Evolutionary conservation across 2,888 invertebrate species (phyloP), one percentile per base, ranked within the genome.

Genomic region (Pollenia angustigena): DNA sequence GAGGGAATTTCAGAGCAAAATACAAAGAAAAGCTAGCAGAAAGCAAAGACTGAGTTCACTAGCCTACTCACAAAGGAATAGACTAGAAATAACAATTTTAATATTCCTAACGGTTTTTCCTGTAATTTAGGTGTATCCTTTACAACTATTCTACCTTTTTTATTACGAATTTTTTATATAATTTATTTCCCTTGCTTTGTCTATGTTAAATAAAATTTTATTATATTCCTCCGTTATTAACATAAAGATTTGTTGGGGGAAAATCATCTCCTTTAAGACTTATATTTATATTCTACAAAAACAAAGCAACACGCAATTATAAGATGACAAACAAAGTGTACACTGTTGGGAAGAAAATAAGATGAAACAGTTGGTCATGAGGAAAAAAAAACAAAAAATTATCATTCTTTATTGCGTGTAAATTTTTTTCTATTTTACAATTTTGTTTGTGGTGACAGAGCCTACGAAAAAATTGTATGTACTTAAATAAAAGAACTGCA

Each of bases 141-240:
- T 32, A 32, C 32, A 32, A 32, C 32, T n/a, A 42, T 62, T 64
- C 46, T 64, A 46, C 18, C 46, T 11, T 44, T 7, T 46, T 42
- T 7, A 18, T 16, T 44, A 32, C 11, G 18, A 32, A 32, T 32
- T 44, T 40, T 46, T 12, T 12, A 56, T 44, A 56, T 44, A 71
- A 12, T 42, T 54, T 42, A 11, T 54, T 8, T 56, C 16, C 23
- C 18, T 4, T 10, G 4, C n/a, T 9, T 18, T 44, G 14, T 52
- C n/a, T 50, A 11, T n/a, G 1, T 11, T 10, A 10, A 32, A 52
- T 7, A 52, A 8, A 69, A 50, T 12, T n/a, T 50, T 11, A 54
- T 23, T 44, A 71, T 44, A 71, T 42, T 56, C 56, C 56, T 54
- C 56, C 71, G 23, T 23, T 56, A 44, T 71, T 56, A 71, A 71